Conservation (phyloP, 2,113 vertebrate species). For the Bubalus kerabau region DNA sequence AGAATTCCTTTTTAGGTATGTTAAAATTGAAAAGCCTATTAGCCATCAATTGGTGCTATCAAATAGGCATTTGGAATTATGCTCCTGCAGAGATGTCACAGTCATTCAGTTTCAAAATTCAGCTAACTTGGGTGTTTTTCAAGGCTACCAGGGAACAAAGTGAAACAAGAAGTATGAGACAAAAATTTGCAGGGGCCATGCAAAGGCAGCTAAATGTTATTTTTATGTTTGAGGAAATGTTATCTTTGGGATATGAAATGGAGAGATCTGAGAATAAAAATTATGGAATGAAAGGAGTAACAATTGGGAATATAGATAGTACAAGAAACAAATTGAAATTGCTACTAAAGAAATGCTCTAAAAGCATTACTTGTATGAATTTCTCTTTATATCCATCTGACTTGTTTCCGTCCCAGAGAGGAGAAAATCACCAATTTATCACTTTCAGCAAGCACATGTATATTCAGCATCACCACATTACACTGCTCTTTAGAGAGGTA, state of each 20-base stretch:
- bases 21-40: constrained; percentile 21
- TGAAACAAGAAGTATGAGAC: constrained; percentile 54
- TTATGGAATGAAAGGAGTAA: constrained; percentile 64
- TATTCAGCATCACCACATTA: constrained; percentile 41
- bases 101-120: constrained; percentile 45
- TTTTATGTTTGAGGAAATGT: constrained; percentile 70
- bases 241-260: constrained; percentile 70
- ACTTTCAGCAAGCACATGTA: constrained; percentile 50
- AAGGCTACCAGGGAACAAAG: constrained; percentile 47
- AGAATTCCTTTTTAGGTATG: neutral
- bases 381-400: constrained; percentile 62
- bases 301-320: constrained; percentile 64
- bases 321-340: constrained; percentile 69
- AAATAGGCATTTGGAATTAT: constrained; percentile 32
- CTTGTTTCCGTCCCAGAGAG: constrained; percentile 61
- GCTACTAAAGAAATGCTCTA: constrained; percentile 59
- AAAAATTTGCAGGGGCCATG: constrained; percentile 59
- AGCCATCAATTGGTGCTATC: constrained; percentile 40
- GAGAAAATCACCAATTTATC: constrained; percentile 63
- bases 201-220: constrained; percentile 68
- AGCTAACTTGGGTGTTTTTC: constrained; percentile 57
- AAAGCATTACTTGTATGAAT: constrained; percentile 66
- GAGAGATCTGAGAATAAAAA: constrained; percentile 69
- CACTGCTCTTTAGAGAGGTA: constrained; percentile 38
- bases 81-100: constrained; percentile 39